Conservation (phyloP, 2,113 vertebrate genomes). For the Lethenteron camtschaticum region DNA sequence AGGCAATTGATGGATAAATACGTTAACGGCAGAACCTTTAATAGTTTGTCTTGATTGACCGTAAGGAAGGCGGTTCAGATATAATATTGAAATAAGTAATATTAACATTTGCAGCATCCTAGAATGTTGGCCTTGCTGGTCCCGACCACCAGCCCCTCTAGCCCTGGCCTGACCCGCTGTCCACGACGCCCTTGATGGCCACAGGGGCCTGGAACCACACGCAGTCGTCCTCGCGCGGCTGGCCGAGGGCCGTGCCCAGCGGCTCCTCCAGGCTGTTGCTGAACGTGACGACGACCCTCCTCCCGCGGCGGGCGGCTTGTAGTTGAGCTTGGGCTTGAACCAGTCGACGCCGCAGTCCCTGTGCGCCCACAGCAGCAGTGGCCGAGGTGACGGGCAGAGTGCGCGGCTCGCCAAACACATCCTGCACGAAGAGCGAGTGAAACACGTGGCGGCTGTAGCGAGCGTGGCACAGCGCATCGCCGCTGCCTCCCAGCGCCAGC, state of each 20-base stretch:
- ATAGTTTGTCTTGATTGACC: too few relatives aligned
- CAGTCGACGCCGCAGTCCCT: conserved; percentile 55
- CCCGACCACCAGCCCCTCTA: too few relatives aligned
- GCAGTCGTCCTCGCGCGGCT: conserved; percentile 34
- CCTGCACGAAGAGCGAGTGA: conserved; percentile 56
- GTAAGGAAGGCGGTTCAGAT: too few relatives aligned
- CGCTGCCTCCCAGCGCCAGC: conserved; percentile 23
- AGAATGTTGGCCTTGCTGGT: too few relatives aligned
- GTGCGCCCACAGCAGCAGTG: conserved; percentile 53
- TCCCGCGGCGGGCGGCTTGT: conserved; percentile 44
- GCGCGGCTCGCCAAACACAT: conserved; percentile 54
- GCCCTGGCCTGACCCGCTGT: too few relatives aligned
- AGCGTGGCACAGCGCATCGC: conserved; percentile 30
- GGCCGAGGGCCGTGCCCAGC: neutral
- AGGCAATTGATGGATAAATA: too few relatives aligned
- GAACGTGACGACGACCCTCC: conserved; percentile 38
- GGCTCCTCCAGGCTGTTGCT: conserved; percentile 13
- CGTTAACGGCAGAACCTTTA: too few relatives aligned
- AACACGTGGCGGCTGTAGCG: conserved; percentile 59
- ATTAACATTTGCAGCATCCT: too few relatives aligned
- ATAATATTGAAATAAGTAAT: too few relatives aligned
- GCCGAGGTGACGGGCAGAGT: conserved; percentile 37
- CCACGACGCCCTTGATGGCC: conserved; percentile 35
- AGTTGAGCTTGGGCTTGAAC: conserved; percentile 73
- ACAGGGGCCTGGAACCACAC: conserved; percentile 82